Base-by-base conservation (phyloP, 2,888 invertebrate genomes). In the Sminthurinus aureus region DNA sequence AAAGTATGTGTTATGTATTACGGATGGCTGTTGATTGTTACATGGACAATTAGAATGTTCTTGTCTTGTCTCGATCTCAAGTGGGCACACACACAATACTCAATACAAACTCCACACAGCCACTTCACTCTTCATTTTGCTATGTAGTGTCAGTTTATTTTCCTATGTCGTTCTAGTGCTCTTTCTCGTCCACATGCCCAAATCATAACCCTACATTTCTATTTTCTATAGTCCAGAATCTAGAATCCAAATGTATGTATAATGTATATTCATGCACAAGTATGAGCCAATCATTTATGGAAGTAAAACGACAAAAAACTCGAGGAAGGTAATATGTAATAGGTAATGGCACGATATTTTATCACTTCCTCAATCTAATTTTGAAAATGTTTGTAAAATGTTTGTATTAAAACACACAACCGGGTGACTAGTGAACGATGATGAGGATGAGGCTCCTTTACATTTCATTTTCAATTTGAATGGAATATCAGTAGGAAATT, bases 51-150 rank as follows among this genome's bases (percentile, higher is more conserved):
- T 75, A 75, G 50, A 75, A 75, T 75, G 50, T 13, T 26, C 75
- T 75, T 75, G 75, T 75, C 75, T 75, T 50, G 74, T 74, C 75
- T 50, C n/a, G 15, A 75, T 75, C 75, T 75, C 75, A 75, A 75
- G 51, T 75, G 75, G 75, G 75, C 75, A 75, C 75, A 38, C 15
- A 64, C 1, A 64, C 64, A 64, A 38, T 38, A 38, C 38, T 4
- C 6, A 38, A 4, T 38, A 38, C 6, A 38, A 1, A 38, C 38
- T 38, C 38, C 1, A 38, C 38, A 6, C 64, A 64, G 64, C 9
- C 64, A 18, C 50, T 73, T 24, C 24, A 73, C 24, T 20, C 18
- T 69, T 20, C 24, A 69, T 20, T 38, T 6, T 38, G 38, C 6
- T 38, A 38, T 38, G 38, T 38, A 38, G 6, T 6, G 6, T 38